Evolutionary conservation across 2,797 vertebrate species (phyloP).

Genomic region (Melanogrammus aeglefinus): DNA sequence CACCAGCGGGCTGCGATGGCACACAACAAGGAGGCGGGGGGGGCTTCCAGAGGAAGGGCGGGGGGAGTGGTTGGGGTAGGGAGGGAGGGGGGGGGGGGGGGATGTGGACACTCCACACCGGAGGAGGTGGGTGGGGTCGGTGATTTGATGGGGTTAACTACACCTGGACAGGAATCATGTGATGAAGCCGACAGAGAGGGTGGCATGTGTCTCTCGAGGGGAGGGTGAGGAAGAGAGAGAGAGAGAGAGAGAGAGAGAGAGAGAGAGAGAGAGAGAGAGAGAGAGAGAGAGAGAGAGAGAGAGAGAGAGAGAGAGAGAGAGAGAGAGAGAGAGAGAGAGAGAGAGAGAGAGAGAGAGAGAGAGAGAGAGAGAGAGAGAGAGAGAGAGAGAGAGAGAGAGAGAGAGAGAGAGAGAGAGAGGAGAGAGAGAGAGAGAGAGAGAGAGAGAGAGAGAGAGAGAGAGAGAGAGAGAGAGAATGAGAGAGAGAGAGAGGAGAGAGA

Average conservation of each 20-base stretch:
- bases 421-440: background rate
- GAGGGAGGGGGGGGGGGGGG: conserved; percentile 31
- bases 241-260: conserved; percentile 3
- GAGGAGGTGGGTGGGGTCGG: conserved; percentile 21
- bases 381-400: background rate
- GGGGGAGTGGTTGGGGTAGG: background rate
- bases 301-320: background rate
- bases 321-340: background rate
- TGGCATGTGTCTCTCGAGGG: conserved; percentile 27
- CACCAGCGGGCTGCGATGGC: conserved; percentile 29
- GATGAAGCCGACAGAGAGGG: conserved; percentile 50
- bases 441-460: background rate
- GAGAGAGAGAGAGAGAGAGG: background rate
- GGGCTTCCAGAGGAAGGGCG: conserved; percentile 28
- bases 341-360: background rate
- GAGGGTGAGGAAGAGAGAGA: conserved; percentile 11
- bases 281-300: background rate
- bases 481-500: conserved; percentile 3
- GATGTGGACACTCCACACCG: conserved; percentile 8
- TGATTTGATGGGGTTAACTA: conserved; percentile 66
- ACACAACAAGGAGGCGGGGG: conserved; percentile 44
- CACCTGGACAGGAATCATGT: conserved; percentile 49
- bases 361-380: background rate
- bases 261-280: background rate
- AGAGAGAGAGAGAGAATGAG: background rate